Percentiles rank a stretch among this genome's conserved stretches.
Conservation (phyloP, 2,888 invertebrate species). For the Carcina quercana region DNA sequence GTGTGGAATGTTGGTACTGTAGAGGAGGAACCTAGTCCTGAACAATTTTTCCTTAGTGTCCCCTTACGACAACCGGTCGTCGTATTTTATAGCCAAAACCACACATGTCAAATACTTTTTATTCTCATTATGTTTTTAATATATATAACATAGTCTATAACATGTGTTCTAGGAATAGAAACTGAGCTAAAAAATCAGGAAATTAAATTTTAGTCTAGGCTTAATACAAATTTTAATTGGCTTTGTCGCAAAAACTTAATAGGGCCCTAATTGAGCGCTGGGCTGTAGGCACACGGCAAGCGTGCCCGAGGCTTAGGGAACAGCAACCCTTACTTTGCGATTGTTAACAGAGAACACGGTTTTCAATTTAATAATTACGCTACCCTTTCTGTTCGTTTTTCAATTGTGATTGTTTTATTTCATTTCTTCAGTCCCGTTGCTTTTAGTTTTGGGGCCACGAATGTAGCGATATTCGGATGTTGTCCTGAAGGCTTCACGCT, state of each 20-base stretch:
- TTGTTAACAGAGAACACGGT: constrained; percentile 47
- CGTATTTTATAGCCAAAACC: no score
- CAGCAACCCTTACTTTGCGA: constrained; percentile 29
- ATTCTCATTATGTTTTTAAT: no score
- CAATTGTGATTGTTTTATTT: constrained; percentile 64
- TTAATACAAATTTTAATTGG: neutral
- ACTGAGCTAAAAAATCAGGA: no score
- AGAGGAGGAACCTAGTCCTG: no score
- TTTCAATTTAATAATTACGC: constrained; percentile 70
- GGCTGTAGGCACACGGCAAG: neutral
- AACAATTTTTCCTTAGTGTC: no score
- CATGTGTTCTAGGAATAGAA: no score
- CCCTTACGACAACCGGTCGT: no score
- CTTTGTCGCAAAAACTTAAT: neutral
- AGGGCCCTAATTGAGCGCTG: constrained; percentile 18
- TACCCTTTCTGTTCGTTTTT: constrained; percentile 54
- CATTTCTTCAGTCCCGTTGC: constrained; percentile 44
- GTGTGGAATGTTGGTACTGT: no score
- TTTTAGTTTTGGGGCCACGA: constrained; percentile 30
- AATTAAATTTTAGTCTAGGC: no score
- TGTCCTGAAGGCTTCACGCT: no score
- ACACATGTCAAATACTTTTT: no score
- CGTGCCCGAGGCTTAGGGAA: constrained; percentile 20
- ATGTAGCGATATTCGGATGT: constrained; percentile 19
- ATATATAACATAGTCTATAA: no score